phyloP scores from a whole-genome alignment of 2,888 invertebrate species.

The Stenodera caucasica region DNA sequence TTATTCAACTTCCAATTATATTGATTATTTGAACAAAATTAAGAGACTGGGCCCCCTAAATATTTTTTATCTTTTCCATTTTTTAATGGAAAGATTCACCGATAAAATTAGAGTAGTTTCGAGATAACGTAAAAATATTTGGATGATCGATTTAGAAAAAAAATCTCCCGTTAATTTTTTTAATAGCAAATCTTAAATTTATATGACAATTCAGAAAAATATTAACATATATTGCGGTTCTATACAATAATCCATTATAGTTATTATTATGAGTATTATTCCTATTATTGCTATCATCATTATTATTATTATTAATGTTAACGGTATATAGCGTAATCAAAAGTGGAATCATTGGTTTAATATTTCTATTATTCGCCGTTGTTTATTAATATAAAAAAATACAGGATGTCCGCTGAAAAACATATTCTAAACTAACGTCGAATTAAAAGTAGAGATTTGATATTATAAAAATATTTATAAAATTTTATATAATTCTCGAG shows the following conservation, averaged over 20 bases:
- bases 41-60: background rate
- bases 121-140: background rate
- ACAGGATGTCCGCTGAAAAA: too few species aligned
- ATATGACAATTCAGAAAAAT: too few species aligned
- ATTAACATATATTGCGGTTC: too few species aligned
- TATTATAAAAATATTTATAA: too few species aligned
- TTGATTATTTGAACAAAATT: background rate
- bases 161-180: too few species aligned
- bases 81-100: background rate
- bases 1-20: background rate
- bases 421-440: too few species aligned
- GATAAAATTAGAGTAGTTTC: background rate
- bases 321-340: background rate
- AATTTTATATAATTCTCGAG: too few species aligned
- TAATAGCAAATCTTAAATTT: too few species aligned
- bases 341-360: background rate
- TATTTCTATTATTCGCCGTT: background rate
- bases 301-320: background rate
- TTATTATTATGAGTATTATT: background rate
- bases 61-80: background rate
- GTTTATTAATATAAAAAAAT: too few species aligned
- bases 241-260: too few species aligned
- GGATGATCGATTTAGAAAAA: too few species aligned
- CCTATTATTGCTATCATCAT: background rate
- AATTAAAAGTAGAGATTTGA: too few species aligned